Evolutionary conservation across 2,797 vertebrate genomes (phyloP).

Genomic region (Chiloscyllium punctatum): DNA sequence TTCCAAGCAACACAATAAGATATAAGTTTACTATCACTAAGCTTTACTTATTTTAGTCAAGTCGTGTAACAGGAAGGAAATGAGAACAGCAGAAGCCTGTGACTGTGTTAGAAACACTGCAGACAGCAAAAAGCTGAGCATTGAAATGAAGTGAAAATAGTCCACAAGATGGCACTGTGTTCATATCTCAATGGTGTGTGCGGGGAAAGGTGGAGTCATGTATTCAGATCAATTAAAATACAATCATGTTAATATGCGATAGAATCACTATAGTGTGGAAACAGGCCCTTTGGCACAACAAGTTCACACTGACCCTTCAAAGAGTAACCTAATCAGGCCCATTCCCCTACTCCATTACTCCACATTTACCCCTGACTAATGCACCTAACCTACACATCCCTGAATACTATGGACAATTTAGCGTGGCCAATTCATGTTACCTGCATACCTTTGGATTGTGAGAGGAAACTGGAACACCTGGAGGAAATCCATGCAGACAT

Average conservation of each 20-base stretch:
- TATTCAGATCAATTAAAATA: background rate
- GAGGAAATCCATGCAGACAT: no score
- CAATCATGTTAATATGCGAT: background rate
- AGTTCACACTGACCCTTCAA: no score
- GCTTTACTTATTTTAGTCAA: background rate
- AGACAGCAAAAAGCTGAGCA: background rate
- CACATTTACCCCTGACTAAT: no score
- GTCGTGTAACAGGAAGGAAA: background rate
- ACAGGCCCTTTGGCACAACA: no score
- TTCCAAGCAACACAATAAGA: background rate
- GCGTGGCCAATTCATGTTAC: no score
- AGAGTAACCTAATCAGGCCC: no score
- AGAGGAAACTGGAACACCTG: no score
- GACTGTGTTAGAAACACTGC: background rate
- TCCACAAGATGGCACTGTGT: background rate
- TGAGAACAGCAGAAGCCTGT: background rate
- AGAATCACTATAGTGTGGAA: no score
- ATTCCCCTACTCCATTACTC: no score
- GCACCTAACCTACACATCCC: no score
- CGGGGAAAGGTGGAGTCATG: background rate
- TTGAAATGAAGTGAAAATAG: background rate
- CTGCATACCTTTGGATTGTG: no score
- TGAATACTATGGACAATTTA: no score
- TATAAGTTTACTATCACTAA: background rate
- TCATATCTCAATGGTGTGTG: background rate